phyloP scores from a whole-genome alignment of 2,888 invertebrate species.

The Cyclophora albipunctata region DNA sequence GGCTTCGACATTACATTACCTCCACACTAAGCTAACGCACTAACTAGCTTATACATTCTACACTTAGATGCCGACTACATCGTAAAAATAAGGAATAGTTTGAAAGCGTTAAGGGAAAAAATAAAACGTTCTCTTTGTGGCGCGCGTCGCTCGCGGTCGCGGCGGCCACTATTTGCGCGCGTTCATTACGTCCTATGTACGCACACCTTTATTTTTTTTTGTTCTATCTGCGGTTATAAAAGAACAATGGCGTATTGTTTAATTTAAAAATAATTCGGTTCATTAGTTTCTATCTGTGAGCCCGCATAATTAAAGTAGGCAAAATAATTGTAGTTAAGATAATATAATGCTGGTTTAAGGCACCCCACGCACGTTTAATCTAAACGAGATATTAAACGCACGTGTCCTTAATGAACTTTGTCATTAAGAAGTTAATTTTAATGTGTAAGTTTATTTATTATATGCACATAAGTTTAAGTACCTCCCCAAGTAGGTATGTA shows the following conservation, averaged over 20 bases:
- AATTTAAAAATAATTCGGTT: constrained; percentile 1
- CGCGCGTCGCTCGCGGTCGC: constrained; percentile 2
- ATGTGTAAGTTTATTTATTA: constrained; percentile 6
- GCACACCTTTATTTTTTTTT: constrained; percentile 5
- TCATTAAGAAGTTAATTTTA: constrained; percentile 15
- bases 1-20: constrained; percentile 61
- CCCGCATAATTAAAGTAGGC: constrained; percentile 42
- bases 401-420: constrained; percentile 33
- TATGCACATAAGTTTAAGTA: constrained; percentile 4
- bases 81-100: constrained; percentile 48
- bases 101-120: constrained; percentile 37
- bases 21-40: constrained; percentile 52
- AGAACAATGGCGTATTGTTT: background rate
- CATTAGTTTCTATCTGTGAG: background rate
- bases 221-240: constrained; percentile 8
- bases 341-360: constrained; percentile 17
- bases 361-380: constrained; percentile 29
- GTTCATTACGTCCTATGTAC: constrained; percentile 6
- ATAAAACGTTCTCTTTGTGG: constrained; percentile 30
- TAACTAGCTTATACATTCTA: constrained; percentile 37
- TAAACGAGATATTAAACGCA: constrained; percentile 39
- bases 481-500: no score
- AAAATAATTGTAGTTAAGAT: constrained; percentile 31
- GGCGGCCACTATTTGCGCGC: constrained; percentile 12
- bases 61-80: constrained; percentile 46